Base-by-base conservation (phyloP, 2,797 vertebrate genomes). In the Thaleichthys pacificus region DNA sequence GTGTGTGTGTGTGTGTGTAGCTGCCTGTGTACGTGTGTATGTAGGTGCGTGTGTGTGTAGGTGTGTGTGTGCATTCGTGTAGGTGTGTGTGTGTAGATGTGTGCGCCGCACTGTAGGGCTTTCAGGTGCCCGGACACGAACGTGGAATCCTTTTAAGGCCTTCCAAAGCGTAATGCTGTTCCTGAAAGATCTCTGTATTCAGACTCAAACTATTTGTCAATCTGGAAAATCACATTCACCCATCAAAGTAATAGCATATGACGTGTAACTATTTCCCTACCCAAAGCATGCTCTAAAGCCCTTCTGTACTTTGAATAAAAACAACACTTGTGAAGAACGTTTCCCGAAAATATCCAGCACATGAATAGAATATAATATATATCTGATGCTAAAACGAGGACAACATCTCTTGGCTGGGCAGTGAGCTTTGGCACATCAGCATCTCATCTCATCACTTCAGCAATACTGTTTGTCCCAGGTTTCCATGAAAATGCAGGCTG, bases 141-240 rank as follows among this genome's bases (percentile, higher is more conserved):
- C 35, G 56, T 67, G 70, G 79, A 82, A 66, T 77, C 67, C 65
- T 74, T 78, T 82, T 79, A 74, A 78, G 80, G 64, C 66, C 74
- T 73, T 82, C 72, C 82, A 74, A 61, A 76, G 60, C 28, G 24
- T 49, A 22, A 19, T 32, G 28, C 70, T 76, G 69, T 57, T 61
- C n/a, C 67, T 72, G 24, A 84, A 73, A 83, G 38, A 49, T 68
- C 69, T 63, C 61, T 76, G 62, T 72, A 63, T 75, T 81, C 65
- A 54, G 21, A 42, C 73, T 57, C 73, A 77, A 86, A 74, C 68
- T 77, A 80, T 67, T 47, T 70, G 75, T 83, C 69, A 67, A 84
- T 77, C 80, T 84, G 81, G 84, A 88, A 86, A 88, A 81, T 28
- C 24, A 5, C 61, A 62, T 6, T 32, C 2, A 15, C 76, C 67